Percentiles rank a stretch among this genome's conserved stretches.
phyloP scores from a whole-genome alignment of 1,140 invertebrate species.

The Drosophila suzukii region DNA sequence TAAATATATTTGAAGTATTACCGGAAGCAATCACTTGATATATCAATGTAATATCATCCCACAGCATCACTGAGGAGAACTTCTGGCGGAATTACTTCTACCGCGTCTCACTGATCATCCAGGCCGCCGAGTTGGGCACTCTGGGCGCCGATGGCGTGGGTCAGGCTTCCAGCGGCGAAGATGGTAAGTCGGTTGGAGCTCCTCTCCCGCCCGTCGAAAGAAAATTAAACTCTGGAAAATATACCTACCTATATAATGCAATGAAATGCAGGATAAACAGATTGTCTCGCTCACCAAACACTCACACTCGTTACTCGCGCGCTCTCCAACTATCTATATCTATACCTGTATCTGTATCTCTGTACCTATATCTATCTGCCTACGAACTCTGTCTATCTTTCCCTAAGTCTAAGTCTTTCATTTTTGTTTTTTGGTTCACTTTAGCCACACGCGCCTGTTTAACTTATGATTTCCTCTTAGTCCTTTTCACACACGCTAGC shows the following conservation, averaged over 20 bases:
- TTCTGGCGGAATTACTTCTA: constrained; percentile 99
- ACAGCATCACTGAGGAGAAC: constrained; percentile 97
- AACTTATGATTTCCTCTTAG: constrained; percentile 61
- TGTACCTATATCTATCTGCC: constrained; percentile 49
- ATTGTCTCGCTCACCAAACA: constrained; percentile 62
- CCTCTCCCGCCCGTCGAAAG: background rate
- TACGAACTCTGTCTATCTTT: constrained; percentile 39
- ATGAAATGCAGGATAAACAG: constrained; percentile 29
- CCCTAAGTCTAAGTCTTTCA: constrained; percentile 67
- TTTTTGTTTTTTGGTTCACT: constrained; percentile 43
- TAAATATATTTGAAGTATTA: constrained; percentile 81
- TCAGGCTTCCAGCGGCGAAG: constrained; percentile 84
- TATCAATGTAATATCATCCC: too few relatives aligned
- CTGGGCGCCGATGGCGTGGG: constrained; percentile 84
- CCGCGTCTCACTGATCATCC: constrained; percentile 98
- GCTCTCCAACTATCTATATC: constrained; percentile 60
- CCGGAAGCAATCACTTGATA: background rate
- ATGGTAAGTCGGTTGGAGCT: constrained; percentile 71
- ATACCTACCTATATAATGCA: background rate
- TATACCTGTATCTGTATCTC: constrained; percentile 30
- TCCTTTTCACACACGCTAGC: constrained; percentile 59
- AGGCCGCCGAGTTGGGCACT: constrained; percentile 93
- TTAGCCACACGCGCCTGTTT: constrained; percentile 71
- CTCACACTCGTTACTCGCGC: constrained; percentile 70
- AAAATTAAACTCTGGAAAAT: constrained; percentile 3